Evolutionary conservation across 2,888 invertebrate species (phyloP).

Genomic region (Andrena flavipes): DNA sequence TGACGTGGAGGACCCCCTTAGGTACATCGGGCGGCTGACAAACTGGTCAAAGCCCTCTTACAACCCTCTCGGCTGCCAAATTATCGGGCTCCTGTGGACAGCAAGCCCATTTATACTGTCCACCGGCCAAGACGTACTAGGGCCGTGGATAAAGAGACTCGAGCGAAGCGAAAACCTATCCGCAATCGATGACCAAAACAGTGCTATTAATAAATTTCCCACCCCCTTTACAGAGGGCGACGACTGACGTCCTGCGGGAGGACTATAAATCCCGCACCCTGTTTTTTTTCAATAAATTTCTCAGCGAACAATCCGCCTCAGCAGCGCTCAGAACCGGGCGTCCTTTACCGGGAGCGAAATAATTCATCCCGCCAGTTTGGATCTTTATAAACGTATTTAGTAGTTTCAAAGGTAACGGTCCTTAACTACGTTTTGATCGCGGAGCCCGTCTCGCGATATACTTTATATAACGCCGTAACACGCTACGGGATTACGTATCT

Average conservation of each 20-base stretch:
- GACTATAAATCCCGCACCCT: no score
- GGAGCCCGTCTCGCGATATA: slow-evolving; percentile 46
- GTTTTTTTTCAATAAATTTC: no score
- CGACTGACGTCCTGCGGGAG: no score
- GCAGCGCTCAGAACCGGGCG: not conserved
- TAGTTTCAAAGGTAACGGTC: slow-evolving; percentile 25
- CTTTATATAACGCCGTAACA: slow-evolving; percentile 48
- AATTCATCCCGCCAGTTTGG: slow-evolving; percentile 31
- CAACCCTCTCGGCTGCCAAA: slow-evolving; percentile 80
- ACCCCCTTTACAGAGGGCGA: not conserved
- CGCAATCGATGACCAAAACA: slow-evolving; percentile 28
- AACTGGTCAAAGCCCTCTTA: slow-evolving; percentile 81
- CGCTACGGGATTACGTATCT: slow-evolving; percentile 49
- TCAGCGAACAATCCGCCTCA: no score
- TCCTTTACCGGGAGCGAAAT: not conserved
- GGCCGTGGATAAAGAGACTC: slow-evolving; percentile 50
- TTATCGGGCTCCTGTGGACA: slow-evolving; percentile 83
- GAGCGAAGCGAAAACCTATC: slow-evolving; percentile 11
- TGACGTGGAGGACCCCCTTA: slow-evolving; percentile 75
- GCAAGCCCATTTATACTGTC: slow-evolving; percentile 80
- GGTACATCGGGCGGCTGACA: slow-evolving; percentile 80
- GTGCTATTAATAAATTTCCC: not conserved
- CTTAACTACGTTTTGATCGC: slow-evolving; percentile 57
- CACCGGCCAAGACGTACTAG: slow-evolving; percentile 57
- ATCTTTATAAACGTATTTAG: slow-evolving; percentile 49